Evolutionary conservation across 2,888 invertebrate genomes (phyloP), one percentile per base, ranked within the genome.

Genomic region (Priocnemis perturbator): DNA sequence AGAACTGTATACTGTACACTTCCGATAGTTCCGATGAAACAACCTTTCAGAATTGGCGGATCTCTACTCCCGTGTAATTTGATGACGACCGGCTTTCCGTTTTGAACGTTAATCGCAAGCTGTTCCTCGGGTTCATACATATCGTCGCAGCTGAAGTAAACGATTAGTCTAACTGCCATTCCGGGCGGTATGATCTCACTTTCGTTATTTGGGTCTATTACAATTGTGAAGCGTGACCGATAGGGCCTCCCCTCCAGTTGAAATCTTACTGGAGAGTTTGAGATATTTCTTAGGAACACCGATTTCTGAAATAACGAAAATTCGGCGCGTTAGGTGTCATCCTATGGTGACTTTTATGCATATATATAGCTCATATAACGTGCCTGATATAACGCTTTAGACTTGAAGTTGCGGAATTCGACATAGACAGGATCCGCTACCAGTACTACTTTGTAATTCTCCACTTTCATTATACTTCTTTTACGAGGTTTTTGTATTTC

Each of bases 151-250:
- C 74, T 78, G 76, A 89, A 91, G 0, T 63, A 73, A 2, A 91
- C 79, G 4, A 81, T 75, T 37, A 90, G 84, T 56, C 77, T 82
- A 4, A 85, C 69, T 48, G 78, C 79, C 88, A 91, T 89, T 26
- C 91, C 91, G 11, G 90, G 86, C 0, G 90, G 89, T 15, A 90
- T 71, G 71, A 77, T 69, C 15, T 69, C 67, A 0, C 69, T 78
- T 48, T 76, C 65, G 15, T 72, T 64, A 3, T 71, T 55, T 2
- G 37, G 66, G n/a, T 79, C 71, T 3, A 79, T 67, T 11, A 86
- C 62, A 5, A 89, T 62, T 1, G 66, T 73, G 57, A 90, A 90
- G 55, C 81, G 82, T 1, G 87, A 81, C 3, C 70, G 65, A 53
- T 73, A 82, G 3, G 88, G 85, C 68, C 84, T 74, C 0, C 67